A percentile compares a stretch with the other conserved stretches of the same genome.
Evolutionary conservation across 2,797 vertebrate genomes (phyloP).

Genomic region (Coilia nasus): DNA sequence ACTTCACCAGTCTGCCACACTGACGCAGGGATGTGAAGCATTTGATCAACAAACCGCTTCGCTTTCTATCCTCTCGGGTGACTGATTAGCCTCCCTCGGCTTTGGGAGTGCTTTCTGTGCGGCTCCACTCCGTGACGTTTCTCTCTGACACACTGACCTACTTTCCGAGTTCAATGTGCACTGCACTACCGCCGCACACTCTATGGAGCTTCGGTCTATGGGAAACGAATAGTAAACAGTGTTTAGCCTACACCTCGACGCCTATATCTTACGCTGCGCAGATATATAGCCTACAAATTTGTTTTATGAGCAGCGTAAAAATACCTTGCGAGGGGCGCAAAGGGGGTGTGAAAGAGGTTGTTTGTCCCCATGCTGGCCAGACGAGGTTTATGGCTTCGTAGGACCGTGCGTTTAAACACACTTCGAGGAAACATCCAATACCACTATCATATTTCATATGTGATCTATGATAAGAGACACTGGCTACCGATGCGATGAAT

Average conservation of each 20-base stretch:
- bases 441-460: not conserved
- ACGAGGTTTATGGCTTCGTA: not conserved
- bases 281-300: not conserved
- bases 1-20: not conserved
- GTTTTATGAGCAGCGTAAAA: not conserved
- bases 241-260: not conserved
- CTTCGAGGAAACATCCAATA: not conserved
- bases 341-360: not conserved
- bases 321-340: not conserved
- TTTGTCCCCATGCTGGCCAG: not conserved
- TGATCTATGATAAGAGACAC: not conserved
- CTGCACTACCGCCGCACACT: not conserved
- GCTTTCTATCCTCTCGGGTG: conserved; percentile 14
- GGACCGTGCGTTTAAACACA: not conserved
- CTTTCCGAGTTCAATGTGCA: conserved; percentile 46
- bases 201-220: not conserved
- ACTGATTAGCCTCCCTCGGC: conserved; percentile 13
- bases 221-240: not conserved
- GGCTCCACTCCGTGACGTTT: conserved; percentile 28
- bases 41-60: conserved; percentile 4
- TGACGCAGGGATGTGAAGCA: not conserved
- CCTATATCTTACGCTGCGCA: not conserved
- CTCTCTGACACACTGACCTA: conserved; percentile 68
- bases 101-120: conserved; percentile 15
- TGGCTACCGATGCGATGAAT: not conserved